Evolutionary conservation across 2,888 invertebrate genomes (phyloP).

Genomic region (Apotomis capreana): DNA sequence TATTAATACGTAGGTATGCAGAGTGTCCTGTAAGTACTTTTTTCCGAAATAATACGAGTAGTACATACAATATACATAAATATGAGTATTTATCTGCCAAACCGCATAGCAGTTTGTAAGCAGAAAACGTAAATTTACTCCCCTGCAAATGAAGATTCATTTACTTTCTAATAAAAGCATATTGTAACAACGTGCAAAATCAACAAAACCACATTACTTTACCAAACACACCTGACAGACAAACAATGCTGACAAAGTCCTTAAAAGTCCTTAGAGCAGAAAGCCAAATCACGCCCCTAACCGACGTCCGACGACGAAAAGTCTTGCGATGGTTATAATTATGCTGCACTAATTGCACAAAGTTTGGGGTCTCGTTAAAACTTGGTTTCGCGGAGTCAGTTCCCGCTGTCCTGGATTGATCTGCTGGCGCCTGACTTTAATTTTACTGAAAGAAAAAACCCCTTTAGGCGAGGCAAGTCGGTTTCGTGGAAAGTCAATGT

Average conservation of each 20-base stretch:
- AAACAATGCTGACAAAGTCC: conserved; percentile 25
- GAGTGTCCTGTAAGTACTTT: no score
- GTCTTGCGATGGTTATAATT: conserved; percentile 39
- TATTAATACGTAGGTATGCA: no score
- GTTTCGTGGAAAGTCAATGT: no score
- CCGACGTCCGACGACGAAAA: conserved; percentile 22
- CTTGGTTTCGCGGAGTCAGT: conserved; percentile 35
- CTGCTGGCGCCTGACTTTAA: neutral
- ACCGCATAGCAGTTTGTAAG: no score
- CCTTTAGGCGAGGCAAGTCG: no score
- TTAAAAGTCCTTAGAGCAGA: conserved; percentile 11
- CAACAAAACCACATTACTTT: neutral
- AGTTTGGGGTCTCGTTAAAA: conserved; percentile 43
- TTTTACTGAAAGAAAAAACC: neutral
- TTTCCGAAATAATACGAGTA: no score
- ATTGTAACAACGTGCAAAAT: no score
- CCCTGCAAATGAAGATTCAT: no score
- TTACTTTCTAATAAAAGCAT: no score
- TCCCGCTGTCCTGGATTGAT: conserved; percentile 32
- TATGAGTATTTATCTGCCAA: no score
- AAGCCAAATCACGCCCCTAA: conserved; percentile 22
- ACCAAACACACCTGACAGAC: conserved; percentile 8
- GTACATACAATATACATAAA: no score
- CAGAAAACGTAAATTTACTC: no score
- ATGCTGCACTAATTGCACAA: conserved; percentile 42